Percentiles rank a stretch among this genome's conserved stretches.
Conservation (phyloP, 2,888 invertebrate genomes). For the Barypeithes pellucidus region DNA sequence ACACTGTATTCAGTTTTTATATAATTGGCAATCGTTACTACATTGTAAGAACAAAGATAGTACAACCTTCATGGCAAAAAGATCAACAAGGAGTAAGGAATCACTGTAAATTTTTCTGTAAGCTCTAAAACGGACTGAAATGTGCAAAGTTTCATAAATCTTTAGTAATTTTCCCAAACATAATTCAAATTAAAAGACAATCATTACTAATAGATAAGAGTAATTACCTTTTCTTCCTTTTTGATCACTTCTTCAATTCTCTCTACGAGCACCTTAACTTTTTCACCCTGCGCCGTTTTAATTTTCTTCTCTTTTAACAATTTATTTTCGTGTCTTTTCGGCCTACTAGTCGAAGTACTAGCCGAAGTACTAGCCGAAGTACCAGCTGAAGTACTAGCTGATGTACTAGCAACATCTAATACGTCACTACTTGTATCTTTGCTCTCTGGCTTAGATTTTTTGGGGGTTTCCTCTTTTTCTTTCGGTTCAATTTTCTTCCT, state of each 20-base stretch:
- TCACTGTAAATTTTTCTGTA: too few relatives aligned
- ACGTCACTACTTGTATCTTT: constrained; percentile 64
- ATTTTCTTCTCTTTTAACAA: constrained; percentile 64
- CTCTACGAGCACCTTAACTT: constrained; percentile 66
- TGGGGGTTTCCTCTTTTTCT: constrained; percentile 33
- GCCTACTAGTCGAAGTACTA: constrained; percentile 55
- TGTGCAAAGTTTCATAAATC: too few relatives aligned
- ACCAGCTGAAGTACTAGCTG: constrained; percentile 51
- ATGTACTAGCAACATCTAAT: constrained; percentile 57
- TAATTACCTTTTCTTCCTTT: constrained; percentile 65
- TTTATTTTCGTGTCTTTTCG: constrained; percentile 60
- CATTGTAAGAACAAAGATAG: too few relatives aligned
- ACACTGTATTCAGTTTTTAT: too few relatives aligned
- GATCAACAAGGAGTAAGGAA: too few relatives aligned
- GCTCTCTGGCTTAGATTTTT: constrained; percentile 52
- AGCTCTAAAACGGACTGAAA: too few relatives aligned
- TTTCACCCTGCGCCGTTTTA: constrained; percentile 63
- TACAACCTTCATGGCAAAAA: too few relatives aligned
- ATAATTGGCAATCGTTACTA: too few relatives aligned
- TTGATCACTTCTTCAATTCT: constrained; percentile 63
- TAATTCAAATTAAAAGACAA: too few relatives aligned
- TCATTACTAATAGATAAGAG: too few relatives aligned
- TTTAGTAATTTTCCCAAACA: too few relatives aligned
- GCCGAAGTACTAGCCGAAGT: constrained; percentile 51
- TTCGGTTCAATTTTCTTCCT: constrained; percentile 29